phyloP scores from a whole-genome alignment of 2,113 vertebrate genomes.

The Macroglossus sobrinus region DNA sequence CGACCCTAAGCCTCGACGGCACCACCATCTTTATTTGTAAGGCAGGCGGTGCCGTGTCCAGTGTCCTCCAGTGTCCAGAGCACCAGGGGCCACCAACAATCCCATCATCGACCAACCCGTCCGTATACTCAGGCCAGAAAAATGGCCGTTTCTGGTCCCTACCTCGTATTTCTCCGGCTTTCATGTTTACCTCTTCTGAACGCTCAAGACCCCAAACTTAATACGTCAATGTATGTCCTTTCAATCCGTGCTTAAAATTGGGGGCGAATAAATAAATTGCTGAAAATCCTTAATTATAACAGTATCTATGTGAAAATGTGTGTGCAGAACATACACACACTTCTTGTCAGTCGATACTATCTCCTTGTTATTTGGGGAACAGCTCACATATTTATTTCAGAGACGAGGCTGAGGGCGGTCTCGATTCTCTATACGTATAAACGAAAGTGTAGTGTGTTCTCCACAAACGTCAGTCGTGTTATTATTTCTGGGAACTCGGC shows the following conservation, averaged over 20 bases:
- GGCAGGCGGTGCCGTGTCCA: too few species aligned
- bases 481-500: background rate
- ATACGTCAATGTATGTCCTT: background rate
- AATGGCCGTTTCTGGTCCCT: background rate
- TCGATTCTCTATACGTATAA: conserved; percentile 51
- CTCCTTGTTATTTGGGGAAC: conserved; percentile 57
- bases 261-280: conserved; percentile 47
- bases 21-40: too few species aligned
- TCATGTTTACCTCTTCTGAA: background rate
- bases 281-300: conserved; percentile 66
- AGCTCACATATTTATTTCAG: background rate
- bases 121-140: too few species aligned
- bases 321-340: background rate
- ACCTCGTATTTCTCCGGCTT: background rate
- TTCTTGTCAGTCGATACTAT: conserved; percentile 75
- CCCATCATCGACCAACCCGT: background rate
- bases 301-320: conserved; percentile 50
- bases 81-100: background rate
- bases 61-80: background rate
- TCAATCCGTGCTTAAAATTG: conserved; percentile 49
- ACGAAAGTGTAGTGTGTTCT: conserved; percentile 51
- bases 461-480: conserved; percentile 1
- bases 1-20: too few species aligned
- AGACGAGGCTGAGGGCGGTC: conserved; percentile 36
- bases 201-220: background rate